Conservation (phyloP, 2,113 vertebrate genomes). For the Xenopus borealis region DNA sequence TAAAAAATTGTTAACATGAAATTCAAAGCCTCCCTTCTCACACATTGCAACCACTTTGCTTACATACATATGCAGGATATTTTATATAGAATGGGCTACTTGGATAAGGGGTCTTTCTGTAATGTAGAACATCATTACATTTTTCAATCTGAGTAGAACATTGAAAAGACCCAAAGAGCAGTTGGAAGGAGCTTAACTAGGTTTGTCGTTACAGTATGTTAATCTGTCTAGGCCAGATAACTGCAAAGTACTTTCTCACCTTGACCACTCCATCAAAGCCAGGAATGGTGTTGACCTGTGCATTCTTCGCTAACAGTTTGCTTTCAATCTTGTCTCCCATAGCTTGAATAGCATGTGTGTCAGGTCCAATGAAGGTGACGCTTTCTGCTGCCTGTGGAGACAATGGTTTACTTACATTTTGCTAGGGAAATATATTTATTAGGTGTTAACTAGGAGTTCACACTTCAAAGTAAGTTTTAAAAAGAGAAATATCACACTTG, state of each 20-base stretch:
- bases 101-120: too few species aligned
- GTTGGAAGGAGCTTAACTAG: too few species aligned
- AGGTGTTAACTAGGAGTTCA: slow-evolving; percentile 54
- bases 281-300: slow-evolving; percentile 94
- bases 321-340: slow-evolving; percentile 98
- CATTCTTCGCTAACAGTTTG: slow-evolving; percentile 92
- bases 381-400: slow-evolving; percentile 81
- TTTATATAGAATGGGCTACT: too few species aligned
- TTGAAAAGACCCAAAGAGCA: too few species aligned
- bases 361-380: slow-evolving; percentile 91
- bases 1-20: too few species aligned
- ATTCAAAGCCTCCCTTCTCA: too few species aligned
- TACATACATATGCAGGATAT: too few species aligned
- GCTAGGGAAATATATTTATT: slow-evolving; percentile 67
- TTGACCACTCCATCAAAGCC: slow-evolving; percentile 95
- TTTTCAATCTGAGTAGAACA: too few species aligned
- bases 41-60: too few species aligned
- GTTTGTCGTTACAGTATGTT: too few species aligned
- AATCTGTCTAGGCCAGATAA: slow-evolving; percentile 26
- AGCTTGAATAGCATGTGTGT: slow-evolving; percentile 87
- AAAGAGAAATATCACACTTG: slow-evolving; percentile 1
- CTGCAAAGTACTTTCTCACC: slow-evolving; percentile 69
- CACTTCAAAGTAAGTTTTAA: slow-evolving; percentile 43
- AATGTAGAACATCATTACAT: too few species aligned
- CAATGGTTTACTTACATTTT: slow-evolving; percentile 67